These are phyloP conservation scores for Ataeniobius toweri DNA, from an alignment of 2,797 vertebrate genomes.

Conservation along the genomic window DNA sequence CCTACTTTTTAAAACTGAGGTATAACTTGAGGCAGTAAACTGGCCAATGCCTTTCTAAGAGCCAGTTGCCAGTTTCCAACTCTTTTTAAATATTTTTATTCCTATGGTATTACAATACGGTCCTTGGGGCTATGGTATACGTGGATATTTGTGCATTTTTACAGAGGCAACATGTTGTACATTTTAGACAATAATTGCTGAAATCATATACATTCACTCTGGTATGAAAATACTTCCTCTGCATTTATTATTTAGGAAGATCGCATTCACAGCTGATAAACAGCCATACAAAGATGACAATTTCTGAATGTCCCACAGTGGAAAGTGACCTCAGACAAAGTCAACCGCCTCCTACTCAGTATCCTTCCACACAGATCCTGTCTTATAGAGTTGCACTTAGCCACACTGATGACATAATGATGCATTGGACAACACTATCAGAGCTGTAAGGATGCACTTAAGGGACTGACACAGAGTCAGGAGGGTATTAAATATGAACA, in stretches of 20 bases:
- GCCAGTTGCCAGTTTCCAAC: neutral
- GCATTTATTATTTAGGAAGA: constrained; percentile 15
- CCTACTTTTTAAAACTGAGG: neutral
- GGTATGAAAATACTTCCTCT: neutral
- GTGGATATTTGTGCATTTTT: neutral
- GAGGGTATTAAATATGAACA: constrained; percentile 68
- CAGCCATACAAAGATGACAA: neutral
- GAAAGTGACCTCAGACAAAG: constrained; percentile 19
- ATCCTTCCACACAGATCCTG: constrained; percentile 8
- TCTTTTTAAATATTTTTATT: neutral
- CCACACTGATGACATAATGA: constrained; percentile 58
- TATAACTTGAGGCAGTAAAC: neutral
- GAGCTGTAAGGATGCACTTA: constrained; percentile 67
- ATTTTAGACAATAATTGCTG: neutral
- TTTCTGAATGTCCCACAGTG: constrained; percentile 5
- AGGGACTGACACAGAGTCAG: constrained; percentile 58
- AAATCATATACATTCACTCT: neutral
- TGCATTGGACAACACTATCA: constrained; percentile 51
- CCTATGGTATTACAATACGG: neutral
- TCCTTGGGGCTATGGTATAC: neutral
- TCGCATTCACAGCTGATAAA: neutral
- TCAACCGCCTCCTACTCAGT: constrained; percentile 1
- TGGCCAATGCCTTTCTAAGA: neutral
- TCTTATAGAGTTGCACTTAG: constrained; percentile 38
- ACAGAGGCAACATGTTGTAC: neutral